Base-by-base conservation (phyloP, 2,888 invertebrate genomes). In the Apodemia hepburni region DNA sequence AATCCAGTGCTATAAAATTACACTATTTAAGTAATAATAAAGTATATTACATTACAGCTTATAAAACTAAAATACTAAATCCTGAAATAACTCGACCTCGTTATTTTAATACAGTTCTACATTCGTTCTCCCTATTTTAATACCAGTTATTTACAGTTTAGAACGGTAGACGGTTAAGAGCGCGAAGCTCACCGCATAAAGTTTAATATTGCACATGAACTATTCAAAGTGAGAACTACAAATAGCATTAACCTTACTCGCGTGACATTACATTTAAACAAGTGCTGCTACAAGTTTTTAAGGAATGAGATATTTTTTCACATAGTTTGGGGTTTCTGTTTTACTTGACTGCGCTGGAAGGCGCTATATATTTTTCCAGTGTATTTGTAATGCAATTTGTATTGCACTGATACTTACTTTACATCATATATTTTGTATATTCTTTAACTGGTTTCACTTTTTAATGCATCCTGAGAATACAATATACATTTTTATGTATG, bases 161-260 rank as follows among this genome's bases (percentile, higher is more conserved):
- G 18, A 54, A 54, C 15, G 27, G 54, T 54, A 27, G 54, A 27
- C 22, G 18, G 15, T 22, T 22, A 54, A 54, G 54, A 54, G 22
- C 54, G 54, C 12, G 22, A 22, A 54, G 27, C 18, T 22, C 54
- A 54, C 54, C 54, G 27, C 54, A 54, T 54, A 54, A 54, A 54
- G 54, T 54, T 54, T 54, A 54, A 54, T 54, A 54, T 54, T 54
- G 22, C 54, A 54, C 54, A 54, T 54, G 54, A 27, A 54, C 54
- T 54, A 54, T 54, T 54, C 54, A 54, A 54, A 54, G 54, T 27
- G 54, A 54, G 54, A 54, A 54, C 54, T 54, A 54, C 54, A 54
- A 54, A 54, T 54, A 54, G 54, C 15, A 27, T 27, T 54, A 22
- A 27, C 27, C 22, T 54, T 54, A 54, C 54, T 2, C 5, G 5